Evolutionary conservation across 2,797 vertebrate species (phyloP).

Genomic region (Pteropus rufus): DNA sequence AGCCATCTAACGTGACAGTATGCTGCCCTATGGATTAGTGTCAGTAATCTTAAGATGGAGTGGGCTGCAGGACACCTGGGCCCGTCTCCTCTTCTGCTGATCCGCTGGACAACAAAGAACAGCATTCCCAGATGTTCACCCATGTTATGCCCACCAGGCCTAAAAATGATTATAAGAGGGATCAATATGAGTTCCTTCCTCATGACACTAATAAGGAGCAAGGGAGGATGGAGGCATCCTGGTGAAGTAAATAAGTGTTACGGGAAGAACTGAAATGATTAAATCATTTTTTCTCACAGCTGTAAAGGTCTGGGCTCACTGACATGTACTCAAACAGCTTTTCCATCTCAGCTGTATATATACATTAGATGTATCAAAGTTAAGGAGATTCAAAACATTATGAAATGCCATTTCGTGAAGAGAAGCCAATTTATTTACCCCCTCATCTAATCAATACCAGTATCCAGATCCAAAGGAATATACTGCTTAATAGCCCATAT

Average conservation of each 20-base stretch:
- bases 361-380: not conserved
- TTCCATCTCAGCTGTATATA: not conserved
- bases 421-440: not conserved
- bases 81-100: conserved; percentile 72
- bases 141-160: conserved; percentile 63
- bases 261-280: conserved; percentile 32
- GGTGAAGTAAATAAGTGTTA: conserved; percentile 46
- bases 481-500: not conserved
- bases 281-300: conserved; percentile 35
- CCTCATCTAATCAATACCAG: conserved; percentile 9
- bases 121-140: conserved; percentile 75
- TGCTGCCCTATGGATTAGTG: conserved; percentile 64
- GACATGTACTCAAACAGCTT: not conserved
- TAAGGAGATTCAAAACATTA: conserved; percentile 29
- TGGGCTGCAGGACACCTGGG: conserved; percentile 72
- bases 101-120: conserved; percentile 75
- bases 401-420: conserved; percentile 4
- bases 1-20: conserved; percentile 55
- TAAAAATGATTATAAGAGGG: conserved; percentile 55
- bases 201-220: not conserved
- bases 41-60: conserved; percentile 67
- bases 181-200: conserved; percentile 51
- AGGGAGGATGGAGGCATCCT: conserved; percentile 40
- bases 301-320: not conserved
- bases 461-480: conserved; percentile 22